Percentiles rank a stretch among this genome's conserved stretches.
Conservation (phyloP, 2,113 vertebrate genomes). For the Colossoma macropomum region DNA sequence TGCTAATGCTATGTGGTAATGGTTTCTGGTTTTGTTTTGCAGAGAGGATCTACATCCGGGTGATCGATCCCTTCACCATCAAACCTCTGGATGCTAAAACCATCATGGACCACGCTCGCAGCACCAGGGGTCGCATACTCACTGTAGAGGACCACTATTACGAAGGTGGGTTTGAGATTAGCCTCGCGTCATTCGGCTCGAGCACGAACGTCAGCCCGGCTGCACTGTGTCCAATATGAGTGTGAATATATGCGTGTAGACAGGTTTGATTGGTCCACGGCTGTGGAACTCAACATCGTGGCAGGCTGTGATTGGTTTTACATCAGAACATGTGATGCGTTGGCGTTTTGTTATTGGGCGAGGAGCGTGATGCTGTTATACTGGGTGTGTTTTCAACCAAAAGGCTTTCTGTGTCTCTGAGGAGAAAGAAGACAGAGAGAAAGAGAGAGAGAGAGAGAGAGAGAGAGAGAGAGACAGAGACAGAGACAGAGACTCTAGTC, state of each 20-base stretch:
- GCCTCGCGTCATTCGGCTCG: neutral
- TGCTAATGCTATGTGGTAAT: neutral
- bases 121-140: conserved; percentile 89
- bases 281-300: neutral
- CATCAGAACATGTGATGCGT: conserved; percentile 40
- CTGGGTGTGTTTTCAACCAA: conserved; percentile 45
- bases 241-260: no score
- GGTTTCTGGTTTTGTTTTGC: conserved; percentile 31
- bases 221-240: neutral
- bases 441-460: no score
- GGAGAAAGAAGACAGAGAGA: neutral
- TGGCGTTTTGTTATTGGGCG: conserved; percentile 66
- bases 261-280: neutral
- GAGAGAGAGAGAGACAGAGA: no score
- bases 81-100: conserved; percentile 92
- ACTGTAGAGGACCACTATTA: conserved; percentile 95
- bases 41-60: conserved; percentile 87
- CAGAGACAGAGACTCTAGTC: no score
- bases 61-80: conserved; percentile 93
- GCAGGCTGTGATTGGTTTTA: conserved; percentile 62
- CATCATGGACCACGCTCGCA: conserved; percentile 87
- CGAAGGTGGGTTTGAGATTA: conserved; percentile 79
- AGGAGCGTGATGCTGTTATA: conserved; percentile 42
- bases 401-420: conserved; percentile 52
- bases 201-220: neutral